Base-by-base conservation (phyloP, 2,888 invertebrate genomes). In the Platynereis dumerilii region DNA sequence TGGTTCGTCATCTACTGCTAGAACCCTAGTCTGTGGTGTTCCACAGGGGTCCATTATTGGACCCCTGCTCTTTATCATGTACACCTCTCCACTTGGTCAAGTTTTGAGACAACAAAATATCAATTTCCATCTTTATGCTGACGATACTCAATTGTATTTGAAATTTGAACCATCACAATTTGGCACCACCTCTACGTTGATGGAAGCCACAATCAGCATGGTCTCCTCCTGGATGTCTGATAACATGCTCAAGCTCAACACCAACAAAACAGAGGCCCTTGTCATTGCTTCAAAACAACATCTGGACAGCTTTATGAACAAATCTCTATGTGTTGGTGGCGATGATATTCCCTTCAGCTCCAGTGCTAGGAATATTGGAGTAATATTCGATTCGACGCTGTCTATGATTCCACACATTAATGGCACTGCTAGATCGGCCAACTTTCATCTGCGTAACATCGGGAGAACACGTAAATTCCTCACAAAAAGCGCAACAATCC, bases 91-190 rank as follows among this genome's bases (percentile, higher is more conserved):
- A n/a, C 48, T 48, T n/a, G 22, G 48, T 7, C 3, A n/a, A 48
- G 17, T 48, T n/a, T 48, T 48, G n/a, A n/a, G 48, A 20, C 48
- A 48, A 20, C 10, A 48, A 7, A 22, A 22, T n/a, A 48, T n/a
- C 20, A 22, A 22, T 20, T 48, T 20, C 22, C 48, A 48, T 48
- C n/a, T 48, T 5, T 48, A 48, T 48, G 48, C 48, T 5, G 48
- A 48, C 48, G n/a, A 48, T n/a, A 48, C 48, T 5, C 48, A 48
- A 22, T 22, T 48, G n/a, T 48, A 48, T n/a, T n/a, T 48, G 34
- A 34, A 34, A 12, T 34, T 34, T 34, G 34, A 34, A 12, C 34
- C 34, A 34, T 5, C 34, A 7, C 7, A 34, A 34, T 34, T 34
- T 7, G 7, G 7, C 34, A 7, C 34, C 12, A 12, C 34, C 34